Percentiles rank a stretch among this genome's conserved stretches.
phyloP scores from a whole-genome alignment of 2,888 invertebrate genomes.

The Orthosia incerta region DNA sequence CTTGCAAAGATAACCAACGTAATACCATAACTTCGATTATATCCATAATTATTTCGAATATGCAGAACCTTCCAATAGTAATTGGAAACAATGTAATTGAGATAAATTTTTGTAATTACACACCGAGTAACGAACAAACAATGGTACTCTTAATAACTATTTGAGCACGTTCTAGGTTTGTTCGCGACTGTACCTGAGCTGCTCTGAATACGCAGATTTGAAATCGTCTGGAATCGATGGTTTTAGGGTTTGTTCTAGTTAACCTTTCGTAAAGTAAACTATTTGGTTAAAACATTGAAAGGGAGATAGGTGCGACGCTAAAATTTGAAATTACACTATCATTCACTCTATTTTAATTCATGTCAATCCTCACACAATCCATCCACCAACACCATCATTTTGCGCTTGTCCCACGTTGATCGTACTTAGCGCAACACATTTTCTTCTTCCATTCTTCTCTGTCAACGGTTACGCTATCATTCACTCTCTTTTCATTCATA shows the following conservation, averaged over 20 bases:
- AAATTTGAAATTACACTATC: no score
- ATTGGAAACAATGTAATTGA: background rate
- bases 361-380: no score
- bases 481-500: no score
- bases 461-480: no score
- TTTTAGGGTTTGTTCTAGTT: slow-evolving; percentile 35
- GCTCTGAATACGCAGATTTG: slow-evolving; percentile 51
- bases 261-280: background rate
- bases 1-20: background rate
- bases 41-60: background rate
- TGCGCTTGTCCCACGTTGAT: no score
- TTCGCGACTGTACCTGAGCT: slow-evolving; percentile 49
- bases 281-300: background rate
- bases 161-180: slow-evolving; percentile 42
- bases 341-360: no score
- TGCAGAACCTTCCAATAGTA: no score
- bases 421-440: no score
- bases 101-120: slow-evolving; percentile 13
- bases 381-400: no score
- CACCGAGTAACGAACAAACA: slow-evolving; percentile 43
- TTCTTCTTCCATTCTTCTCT: no score
- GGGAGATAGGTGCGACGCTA: no score
- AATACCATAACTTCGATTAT: no score
- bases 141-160: slow-evolving; percentile 53
- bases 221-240: slow-evolving; percentile 58